Conservation (phyloP, 64 coral and sea anemone species). For the Trachythela sp. region DNA sequence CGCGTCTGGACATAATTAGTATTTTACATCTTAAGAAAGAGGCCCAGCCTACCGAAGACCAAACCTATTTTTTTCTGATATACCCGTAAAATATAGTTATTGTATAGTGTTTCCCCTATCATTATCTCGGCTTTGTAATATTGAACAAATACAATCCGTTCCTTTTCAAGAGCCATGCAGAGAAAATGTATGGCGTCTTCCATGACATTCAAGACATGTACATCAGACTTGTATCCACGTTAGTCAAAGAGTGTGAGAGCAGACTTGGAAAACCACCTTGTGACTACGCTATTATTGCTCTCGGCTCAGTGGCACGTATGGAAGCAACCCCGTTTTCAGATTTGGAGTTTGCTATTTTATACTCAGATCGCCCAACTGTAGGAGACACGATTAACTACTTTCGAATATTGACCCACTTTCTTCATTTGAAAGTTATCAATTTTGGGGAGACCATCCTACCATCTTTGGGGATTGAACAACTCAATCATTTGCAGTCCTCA, state of each 20-base stretch:
- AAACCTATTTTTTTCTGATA: too few species aligned
- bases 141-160: too few species aligned
- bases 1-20: too few species aligned
- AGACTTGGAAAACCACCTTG: neutral
- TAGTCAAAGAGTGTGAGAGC: neutral
- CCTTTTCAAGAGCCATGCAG: too few species aligned
- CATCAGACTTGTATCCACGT: neutral
- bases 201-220: neutral
- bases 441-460: conserved; percentile 11
- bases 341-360: neutral
- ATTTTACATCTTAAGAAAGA: too few species aligned
- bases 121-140: too few species aligned
- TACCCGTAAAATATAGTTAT: too few species aligned
- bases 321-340: neutral
- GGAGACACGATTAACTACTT: neutral
- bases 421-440: conserved; percentile 18
- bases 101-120: too few species aligned
- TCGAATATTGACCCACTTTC: neutral
- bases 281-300: neutral
- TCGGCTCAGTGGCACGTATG: neutral
- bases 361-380: neutral
- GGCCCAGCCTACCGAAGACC: too few species aligned
- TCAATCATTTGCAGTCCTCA: neutral
- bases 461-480: neutral
- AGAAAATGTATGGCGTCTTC: too few species aligned